A percentile compares a stretch with the other conserved stretches of the same genome.
phyloP scores from a whole-genome alignment of 2,797 vertebrate genomes.

The Manis crassicaudata region DNA sequence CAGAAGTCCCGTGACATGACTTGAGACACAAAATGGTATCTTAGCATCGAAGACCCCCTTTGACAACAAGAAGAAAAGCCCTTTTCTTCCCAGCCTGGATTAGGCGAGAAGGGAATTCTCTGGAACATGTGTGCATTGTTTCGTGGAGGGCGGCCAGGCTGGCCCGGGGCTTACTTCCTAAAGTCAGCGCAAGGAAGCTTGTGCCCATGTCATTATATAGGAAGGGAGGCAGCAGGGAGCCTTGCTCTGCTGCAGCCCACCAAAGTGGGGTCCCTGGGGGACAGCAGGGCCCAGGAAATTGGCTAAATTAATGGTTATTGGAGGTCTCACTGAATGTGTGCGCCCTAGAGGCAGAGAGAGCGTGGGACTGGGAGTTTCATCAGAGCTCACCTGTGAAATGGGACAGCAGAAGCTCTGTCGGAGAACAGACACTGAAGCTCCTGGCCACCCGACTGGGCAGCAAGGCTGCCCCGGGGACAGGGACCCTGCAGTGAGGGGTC shows the following conservation, averaged over 20 bases:
- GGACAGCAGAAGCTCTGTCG: background rate
- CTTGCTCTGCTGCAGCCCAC: conserved; percentile 70
- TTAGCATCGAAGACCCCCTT: conserved; percentile 88
- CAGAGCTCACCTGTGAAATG: background rate
- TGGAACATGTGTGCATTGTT: conserved; percentile 85
- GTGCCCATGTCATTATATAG: conserved; percentile 73
- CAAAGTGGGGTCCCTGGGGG: conserved; percentile 69
- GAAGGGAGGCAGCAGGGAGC: conserved; percentile 55
- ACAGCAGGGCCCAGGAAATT: conserved; percentile 60
- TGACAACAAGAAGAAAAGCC: conserved; percentile 84
- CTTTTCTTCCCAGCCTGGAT: conserved; percentile 83
- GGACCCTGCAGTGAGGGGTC: conserved; percentile 45
- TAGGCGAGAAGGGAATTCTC: conserved; percentile 85
- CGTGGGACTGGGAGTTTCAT: background rate
- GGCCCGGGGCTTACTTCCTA: conserved; percentile 73
- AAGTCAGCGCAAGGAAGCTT: conserved; percentile 69
- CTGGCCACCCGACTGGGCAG: background rate
- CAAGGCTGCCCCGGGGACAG: background rate
- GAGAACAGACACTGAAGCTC: background rate
- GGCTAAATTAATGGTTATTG: conserved; percentile 73
- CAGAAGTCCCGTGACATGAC: conserved; percentile 97
- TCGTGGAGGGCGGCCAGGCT: conserved; percentile 67
- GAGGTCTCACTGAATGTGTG: conserved; percentile 46
- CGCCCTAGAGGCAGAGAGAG: conserved; percentile 21
- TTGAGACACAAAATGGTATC: conserved; percentile 94